Base-by-base conservation (phyloP, 2,113 vertebrate species). In the Callaeas wilsoni region DNA sequence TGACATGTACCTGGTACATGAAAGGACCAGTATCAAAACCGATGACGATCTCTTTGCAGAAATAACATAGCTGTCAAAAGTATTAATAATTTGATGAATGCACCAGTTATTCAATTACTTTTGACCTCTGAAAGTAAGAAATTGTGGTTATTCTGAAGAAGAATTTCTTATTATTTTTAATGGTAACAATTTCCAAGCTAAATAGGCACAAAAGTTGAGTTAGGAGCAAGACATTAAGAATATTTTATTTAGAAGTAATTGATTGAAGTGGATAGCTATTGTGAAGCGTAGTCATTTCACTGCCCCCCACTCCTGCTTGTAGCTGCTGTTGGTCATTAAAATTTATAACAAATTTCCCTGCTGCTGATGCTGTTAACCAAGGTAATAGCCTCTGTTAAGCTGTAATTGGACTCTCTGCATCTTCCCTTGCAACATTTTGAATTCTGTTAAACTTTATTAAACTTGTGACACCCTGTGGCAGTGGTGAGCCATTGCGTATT, bases 391-490 rank as follows among this genome's bases (percentile, higher is more conserved):
- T 78, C 20, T 83, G 55, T 70, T 77, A 46, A 76, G 55, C 60
- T 93, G 60, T 90, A 80, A 86, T 74, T 91, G 80, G 67, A 70
- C 37, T 84, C 59, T 90, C 42, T 63, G 75, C 75, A 65, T 91
- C 79, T 62, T 93, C 47, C 29, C 68, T 88, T 63, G 42, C 46
- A 88, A 26, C 10, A 4, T 50, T 84, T 79, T 80, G 90, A 81
- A 63, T 81, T 87, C 75, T 69, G 75, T 89, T 93, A 87, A 96
- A 95, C 63, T 10, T 95, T 76, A 96, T 97, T 96, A 89, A 97
- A 78, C 95, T 96, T 96, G 81, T 97, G 97, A 97, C 96, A 96
- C 96, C 97, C 95, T 94, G 97, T 97, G 97, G 97, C 80, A 70
- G 79, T 62, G 75, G 23, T n/a, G 26, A 93, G 95, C 79, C 81